Evolutionary conservation across 2,797 vertebrate species (phyloP).

Genomic region (Poeciliopsis infans): DNA sequence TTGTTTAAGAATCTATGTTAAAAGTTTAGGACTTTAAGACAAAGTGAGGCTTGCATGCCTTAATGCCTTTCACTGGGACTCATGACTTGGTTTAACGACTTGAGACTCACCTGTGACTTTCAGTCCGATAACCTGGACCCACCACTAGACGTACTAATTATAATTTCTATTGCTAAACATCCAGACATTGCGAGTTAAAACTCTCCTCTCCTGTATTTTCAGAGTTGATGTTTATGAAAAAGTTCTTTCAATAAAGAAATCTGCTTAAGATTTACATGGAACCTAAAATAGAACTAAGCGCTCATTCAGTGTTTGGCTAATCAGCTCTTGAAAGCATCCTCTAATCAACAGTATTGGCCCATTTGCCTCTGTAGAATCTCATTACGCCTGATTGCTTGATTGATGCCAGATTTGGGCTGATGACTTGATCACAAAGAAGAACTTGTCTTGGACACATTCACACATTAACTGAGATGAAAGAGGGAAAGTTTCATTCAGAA

Average conservation of each 20-base stretch:
- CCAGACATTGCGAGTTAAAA: not conserved
- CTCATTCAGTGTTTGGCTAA: constrained; percentile 22
- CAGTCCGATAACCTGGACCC: not conserved
- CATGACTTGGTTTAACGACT: not conserved
- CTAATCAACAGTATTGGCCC: constrained; percentile 50
- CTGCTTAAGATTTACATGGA: constrained; percentile 31
- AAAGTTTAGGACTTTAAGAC: not conserved
- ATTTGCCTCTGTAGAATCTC: constrained; percentile 33
- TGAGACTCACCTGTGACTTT: not conserved
- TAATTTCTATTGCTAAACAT: not conserved
- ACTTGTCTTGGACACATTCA: constrained; percentile 24
- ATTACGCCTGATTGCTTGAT: constrained; percentile 55
- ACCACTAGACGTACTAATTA: not conserved
- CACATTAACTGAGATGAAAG: not conserved
- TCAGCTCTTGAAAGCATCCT: constrained; percentile 34
- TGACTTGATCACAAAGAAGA: constrained; percentile 27
- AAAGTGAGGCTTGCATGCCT: not conserved
- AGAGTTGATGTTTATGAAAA: not conserved
- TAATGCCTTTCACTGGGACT: not conserved
- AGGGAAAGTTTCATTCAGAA: constrained; percentile 11
- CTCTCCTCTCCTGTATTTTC: constrained; percentile 5
- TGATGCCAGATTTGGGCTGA: constrained; percentile 47
- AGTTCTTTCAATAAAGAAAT: constrained; percentile 14
- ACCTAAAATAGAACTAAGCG: constrained; percentile 8
- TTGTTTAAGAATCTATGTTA: not conserved